Base-by-base conservation (phyloP, 2,797 vertebrate genomes). In the Dallia pectoralis region DNA sequence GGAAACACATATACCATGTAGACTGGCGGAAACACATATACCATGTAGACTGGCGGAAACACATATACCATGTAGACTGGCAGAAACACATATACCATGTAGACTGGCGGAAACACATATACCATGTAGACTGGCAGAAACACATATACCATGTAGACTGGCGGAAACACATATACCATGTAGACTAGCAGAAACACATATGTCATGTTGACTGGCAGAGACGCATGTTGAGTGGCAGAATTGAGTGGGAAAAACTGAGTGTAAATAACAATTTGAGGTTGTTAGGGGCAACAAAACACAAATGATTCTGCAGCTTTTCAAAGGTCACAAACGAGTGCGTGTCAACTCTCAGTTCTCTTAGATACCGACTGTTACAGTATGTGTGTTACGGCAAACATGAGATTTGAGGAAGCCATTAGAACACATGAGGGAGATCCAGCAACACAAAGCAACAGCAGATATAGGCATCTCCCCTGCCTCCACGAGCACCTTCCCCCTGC, bases 241-340 rank as follows among this genome's bases (percentile, higher is more conserved):
- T 9, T 19, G n/a, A 56, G 51, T n/a, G 51, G 51, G 22, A 56
- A 56, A 19, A 19, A 19, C 51, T 8, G n/a, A n/a, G 19, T 56
- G n/a, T 56, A 56, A 56, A 56, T 56, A 22, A 22, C n/a, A n/a
- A 56, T 56, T 56, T 56, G 51, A 56, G 51, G n/a, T 56, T 56
- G n/a, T 56, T 56, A 22, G n/a, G n/a, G 51, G 51, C 51, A 53
- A 53, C n/a, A 75, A 73, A 68, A 77, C 74, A 74, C 79, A 79
- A 79, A 74, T 80, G 81, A 83, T 12, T n/a, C 51, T 53, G 51
- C n/a, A n/a, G 49, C 19, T 53, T 53, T 53, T 53, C 49, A 56
- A 56, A 56, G 51, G 51, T 40, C 36, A 40, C 36, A 40, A 40
- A 40, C n/a, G 51, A 22, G n/a, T n/a, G 9, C 22, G 7, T 56